Conservation (phyloP, 1,140 invertebrate species). For the Rhysida immarginata region DNA sequence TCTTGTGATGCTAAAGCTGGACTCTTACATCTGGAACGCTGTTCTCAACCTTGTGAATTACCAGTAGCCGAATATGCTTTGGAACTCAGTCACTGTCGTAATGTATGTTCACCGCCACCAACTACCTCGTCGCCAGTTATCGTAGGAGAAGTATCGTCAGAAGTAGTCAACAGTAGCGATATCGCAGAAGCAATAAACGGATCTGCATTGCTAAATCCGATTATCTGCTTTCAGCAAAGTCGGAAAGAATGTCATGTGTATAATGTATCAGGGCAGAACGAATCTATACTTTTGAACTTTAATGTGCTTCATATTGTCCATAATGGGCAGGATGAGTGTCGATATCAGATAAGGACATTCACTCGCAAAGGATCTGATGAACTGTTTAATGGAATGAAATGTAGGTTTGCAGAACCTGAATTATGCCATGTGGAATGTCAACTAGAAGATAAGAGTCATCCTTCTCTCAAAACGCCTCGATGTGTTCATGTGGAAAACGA, state of each 20-base stretch:
- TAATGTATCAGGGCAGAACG: background rate
- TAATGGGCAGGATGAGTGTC: background rate
- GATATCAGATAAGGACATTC: background rate
- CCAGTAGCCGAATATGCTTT: background rate
- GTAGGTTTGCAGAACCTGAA: background rate
- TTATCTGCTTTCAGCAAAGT: background rate
- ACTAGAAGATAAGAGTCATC: background rate
- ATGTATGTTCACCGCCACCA: background rate
- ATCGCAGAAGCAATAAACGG: constrained; percentile 18
- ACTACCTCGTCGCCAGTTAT: background rate
- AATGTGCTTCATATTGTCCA: background rate
- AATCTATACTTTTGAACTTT: constrained; percentile 1
- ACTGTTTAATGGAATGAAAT: background rate
- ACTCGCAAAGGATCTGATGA: background rate
- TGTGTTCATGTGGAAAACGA: constrained; percentile 31
- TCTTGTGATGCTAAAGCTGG: background rate
- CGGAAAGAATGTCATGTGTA: constrained; percentile 1
- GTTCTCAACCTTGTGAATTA: background rate
- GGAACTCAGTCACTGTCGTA: background rate
- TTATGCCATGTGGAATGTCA: background rate
- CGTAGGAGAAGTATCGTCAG: constrained; percentile 6
- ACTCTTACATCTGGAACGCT: constrained; percentile 2
- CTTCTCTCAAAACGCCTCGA: background rate
- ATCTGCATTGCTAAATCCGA: background rate
- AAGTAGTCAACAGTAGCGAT: constrained; percentile 21